Conservation (phyloP, 2,113 vertebrate genomes). For the Grammomys surdaster region DNA sequence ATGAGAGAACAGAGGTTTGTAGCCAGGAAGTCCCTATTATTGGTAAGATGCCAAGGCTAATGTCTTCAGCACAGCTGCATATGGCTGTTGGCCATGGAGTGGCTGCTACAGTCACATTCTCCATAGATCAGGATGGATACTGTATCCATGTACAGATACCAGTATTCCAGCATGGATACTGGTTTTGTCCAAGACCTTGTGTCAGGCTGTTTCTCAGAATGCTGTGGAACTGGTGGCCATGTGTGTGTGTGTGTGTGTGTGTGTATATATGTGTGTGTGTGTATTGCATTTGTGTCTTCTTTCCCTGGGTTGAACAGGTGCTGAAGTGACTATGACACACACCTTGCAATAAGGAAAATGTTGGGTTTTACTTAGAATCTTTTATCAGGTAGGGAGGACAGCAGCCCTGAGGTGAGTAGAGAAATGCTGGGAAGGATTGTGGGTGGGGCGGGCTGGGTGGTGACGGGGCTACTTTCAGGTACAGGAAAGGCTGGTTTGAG, state of each 20-base stretch:
- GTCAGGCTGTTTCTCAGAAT: not conserved
- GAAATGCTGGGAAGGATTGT: not conserved
- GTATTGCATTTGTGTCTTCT: not conserved
- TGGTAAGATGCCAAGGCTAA: not conserved
- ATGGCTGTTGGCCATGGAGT: not conserved
- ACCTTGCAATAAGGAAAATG: not conserved
- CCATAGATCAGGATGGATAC: not conserved
- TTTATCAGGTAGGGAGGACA: not conserved
- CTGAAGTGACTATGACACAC: not conserved
- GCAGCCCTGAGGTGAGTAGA: not conserved
- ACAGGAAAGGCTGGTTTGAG: not conserved
- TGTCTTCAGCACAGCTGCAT: not conserved
- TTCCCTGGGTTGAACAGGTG: not conserved
- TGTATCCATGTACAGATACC: no score
- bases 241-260: not conserved
- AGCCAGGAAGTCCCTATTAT: not conserved
- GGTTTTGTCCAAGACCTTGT: not conserved
- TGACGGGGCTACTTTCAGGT: not conserved
- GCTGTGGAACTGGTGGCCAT: not conserved
- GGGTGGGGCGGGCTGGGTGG: not conserved
- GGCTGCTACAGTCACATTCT: not conserved
- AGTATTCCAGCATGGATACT: not conserved
- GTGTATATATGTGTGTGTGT: not conserved
- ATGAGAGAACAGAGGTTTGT: not conserved
- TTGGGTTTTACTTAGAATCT: not conserved